Conservation (phyloP, 2,113 vertebrate species). For the Ploceus nigricollis region DNA sequence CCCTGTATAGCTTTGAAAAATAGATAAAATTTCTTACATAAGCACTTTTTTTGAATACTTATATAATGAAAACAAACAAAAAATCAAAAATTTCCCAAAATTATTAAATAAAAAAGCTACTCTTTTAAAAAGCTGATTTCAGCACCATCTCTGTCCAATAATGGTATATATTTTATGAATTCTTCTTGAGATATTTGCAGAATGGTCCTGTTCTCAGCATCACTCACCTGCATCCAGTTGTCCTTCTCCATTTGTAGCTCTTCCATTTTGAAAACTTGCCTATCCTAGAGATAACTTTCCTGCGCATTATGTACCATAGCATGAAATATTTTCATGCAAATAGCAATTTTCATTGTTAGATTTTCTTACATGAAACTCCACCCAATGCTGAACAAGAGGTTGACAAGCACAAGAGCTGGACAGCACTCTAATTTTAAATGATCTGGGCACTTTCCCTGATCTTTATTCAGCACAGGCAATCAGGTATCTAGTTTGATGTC, state of each 20-base stretch:
- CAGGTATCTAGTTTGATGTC: not conserved
- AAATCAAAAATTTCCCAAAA: not conserved
- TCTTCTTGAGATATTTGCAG: not conserved
- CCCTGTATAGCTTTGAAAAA: not conserved
- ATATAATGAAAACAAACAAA: not conserved
- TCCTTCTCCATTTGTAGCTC: not conserved
- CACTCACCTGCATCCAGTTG: fast-evolving
- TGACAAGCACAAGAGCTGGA: not conserved
- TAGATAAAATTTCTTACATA: fast-evolving
- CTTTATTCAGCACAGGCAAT: not conserved
- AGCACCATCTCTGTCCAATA: not conserved
- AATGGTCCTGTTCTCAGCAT: not conserved
- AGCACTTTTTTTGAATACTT: fast-evolving
- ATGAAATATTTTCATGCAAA: not conserved
- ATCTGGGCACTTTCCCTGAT: not conserved
- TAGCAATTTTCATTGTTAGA: not conserved
- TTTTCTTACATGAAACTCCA: not conserved
- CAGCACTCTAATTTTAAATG: not conserved
- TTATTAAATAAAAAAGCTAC: not conserved
- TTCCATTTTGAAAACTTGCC: not conserved
- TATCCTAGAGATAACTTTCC: not conserved
- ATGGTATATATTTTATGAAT: not conserved
- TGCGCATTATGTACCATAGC: not conserved
- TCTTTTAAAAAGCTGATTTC: not conserved
- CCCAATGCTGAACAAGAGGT: fast-evolving